Evolutionary conservation across 2,113 vertebrate species (phyloP).

Genomic region (Gambusia affinis): DNA sequence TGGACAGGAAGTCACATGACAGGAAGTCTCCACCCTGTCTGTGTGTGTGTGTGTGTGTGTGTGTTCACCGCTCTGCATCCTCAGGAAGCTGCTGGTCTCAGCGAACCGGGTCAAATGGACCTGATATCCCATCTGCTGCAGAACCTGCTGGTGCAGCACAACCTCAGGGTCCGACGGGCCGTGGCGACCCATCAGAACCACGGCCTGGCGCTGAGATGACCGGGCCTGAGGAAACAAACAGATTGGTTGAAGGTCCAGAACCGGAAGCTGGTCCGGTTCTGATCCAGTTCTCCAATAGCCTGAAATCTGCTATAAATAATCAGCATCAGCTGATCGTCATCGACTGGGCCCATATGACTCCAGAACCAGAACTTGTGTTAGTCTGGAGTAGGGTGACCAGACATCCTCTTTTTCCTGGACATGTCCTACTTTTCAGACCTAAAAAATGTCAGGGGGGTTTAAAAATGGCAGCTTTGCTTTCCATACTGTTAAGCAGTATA

Average conservation of each 20-base stretch:
- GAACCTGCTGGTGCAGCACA: conserved; percentile 80
- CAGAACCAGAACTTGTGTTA: no score
- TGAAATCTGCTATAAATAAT: not conserved
- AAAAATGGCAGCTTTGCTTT: no score
- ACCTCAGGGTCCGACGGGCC: conserved; percentile 71
- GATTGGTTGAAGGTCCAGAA: not conserved
- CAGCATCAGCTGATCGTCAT: no score
- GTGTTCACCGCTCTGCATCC: conserved; percentile 43
- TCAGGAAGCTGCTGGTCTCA: conserved; percentile 59
- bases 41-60: not conserved
- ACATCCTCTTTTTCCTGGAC: no score
- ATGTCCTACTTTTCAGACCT: no score
- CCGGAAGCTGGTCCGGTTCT: not conserved
- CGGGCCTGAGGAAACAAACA: conserved; percentile 59
- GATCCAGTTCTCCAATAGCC: not conserved
- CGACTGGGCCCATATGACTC: no score
- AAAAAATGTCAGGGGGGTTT: no score
- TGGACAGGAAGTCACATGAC: conserved; percentile 43
- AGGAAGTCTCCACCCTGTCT: not conserved
- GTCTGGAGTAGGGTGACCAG: no score
- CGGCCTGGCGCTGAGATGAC: conserved; percentile 57
- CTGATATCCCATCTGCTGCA: conserved; percentile 79
- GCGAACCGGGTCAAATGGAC: conserved; percentile 79
- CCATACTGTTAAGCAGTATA: no score
- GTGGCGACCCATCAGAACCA: conserved; percentile 78